Evolutionary conservation across 2,113 vertebrate genomes (phyloP).

Genomic region (Propithecus coquereli): DNA sequence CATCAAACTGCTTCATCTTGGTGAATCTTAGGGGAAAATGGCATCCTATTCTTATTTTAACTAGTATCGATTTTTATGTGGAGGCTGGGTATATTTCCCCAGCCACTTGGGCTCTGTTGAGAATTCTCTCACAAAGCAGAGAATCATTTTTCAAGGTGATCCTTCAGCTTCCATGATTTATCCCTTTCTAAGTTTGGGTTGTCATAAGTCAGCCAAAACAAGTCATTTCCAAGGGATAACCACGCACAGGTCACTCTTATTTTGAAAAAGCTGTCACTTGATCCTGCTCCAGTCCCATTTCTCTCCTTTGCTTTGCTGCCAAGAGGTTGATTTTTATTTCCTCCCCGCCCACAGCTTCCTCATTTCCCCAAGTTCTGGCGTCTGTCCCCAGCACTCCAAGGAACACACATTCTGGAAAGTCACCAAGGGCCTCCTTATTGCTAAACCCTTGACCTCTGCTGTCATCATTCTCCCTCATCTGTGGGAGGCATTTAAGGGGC

Average conservation of each 20-base stretch:
- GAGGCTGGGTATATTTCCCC: background rate
- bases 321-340: background rate
- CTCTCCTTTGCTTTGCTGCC: background rate
- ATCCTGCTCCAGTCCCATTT: background rate
- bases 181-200: slow-evolving; percentile 21
- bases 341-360: background rate
- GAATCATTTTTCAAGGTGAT: slow-evolving; percentile 29
- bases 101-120: background rate
- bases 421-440: background rate
- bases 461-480: background rate
- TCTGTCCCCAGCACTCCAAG: background rate
- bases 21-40: background rate
- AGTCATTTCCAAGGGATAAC: slow-evolving; percentile 3
- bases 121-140: slow-evolving; percentile 36
- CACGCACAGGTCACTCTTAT: background rate
- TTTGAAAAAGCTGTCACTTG: slow-evolving; percentile 1
- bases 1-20: background rate
- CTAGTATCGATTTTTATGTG: background rate
- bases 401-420: background rate
- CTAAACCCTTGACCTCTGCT: background rate
- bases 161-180: slow-evolving; percentile 26
- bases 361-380: background rate
- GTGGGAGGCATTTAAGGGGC: background rate
- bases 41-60: background rate
- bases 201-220: slow-evolving; percentile 12